Conservation (phyloP, 53 echinoderm and acorn worm genomes). For the Hippasteria phrygiana region DNA sequence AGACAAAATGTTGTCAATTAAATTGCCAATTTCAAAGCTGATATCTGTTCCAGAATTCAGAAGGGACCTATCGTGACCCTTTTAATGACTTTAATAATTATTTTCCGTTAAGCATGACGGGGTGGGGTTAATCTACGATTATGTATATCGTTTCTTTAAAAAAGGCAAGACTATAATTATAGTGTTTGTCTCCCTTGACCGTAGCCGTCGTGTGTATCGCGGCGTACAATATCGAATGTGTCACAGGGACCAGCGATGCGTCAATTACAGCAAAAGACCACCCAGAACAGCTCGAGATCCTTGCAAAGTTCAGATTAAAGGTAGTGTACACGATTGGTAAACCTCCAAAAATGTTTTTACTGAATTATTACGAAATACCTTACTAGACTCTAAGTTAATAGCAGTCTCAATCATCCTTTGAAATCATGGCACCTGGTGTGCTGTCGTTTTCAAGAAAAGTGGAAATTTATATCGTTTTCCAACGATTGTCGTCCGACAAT, state of each 20-base stretch:
- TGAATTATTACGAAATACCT: no score
- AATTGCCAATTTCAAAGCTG: no score
- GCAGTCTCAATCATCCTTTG: no score
- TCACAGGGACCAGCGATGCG: conserved; percentile 20
- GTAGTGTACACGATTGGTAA: not conserved
- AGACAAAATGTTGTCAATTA: not conserved
- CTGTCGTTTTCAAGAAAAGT: no score
- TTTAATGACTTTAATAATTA: no score
- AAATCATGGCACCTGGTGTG: no score
- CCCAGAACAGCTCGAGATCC: not conserved
- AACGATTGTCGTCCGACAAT: no score
- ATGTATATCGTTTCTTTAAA: not conserved
- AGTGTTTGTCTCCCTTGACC: not conserved
- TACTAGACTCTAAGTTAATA: no score
- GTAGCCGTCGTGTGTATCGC: not conserved
- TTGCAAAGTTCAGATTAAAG: conserved; percentile 12
- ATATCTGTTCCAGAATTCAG: no score
- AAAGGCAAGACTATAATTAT: not conserved
- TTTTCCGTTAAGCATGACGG: not conserved
- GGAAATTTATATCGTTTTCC: no score
- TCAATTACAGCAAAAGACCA: not conserved
- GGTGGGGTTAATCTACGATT: not conserved
- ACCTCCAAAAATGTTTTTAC: no score
- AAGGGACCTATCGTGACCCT: no score
- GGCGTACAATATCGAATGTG: conserved; percentile 19